A percentile compares a stretch with the other conserved stretches of the same genome.
These are phyloP conservation scores for Drosophila busckii DNA, from an alignment of 1,140 invertebrate genomes.

Conservation along the genomic window DNA sequence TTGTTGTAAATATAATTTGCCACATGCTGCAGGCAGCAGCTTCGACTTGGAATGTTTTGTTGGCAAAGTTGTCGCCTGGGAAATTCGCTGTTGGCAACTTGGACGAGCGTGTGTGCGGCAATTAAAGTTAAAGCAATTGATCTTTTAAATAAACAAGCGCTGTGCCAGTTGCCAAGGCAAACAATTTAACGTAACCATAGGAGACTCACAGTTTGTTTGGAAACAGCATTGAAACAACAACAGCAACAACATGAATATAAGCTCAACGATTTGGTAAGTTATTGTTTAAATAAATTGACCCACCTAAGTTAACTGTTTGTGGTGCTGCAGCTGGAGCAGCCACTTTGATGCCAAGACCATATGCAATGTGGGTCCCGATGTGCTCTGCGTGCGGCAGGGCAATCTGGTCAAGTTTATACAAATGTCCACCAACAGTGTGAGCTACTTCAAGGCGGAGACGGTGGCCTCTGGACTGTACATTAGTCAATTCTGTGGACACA, in stretches of 20 bases:
- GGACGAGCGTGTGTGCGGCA: background rate
- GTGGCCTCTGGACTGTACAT: constrained; percentile 42
- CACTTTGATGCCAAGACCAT: constrained; percentile 28
- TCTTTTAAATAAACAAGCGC: background rate
- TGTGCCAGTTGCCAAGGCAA: constrained; percentile 10
- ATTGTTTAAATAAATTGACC: too few relatives aligned
- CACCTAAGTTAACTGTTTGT: background rate
- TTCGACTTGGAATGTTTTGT: constrained; percentile 19
- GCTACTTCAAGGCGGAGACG: constrained; percentile 57
- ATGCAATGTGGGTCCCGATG: constrained; percentile 58
- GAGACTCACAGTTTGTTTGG: constrained; percentile 30
- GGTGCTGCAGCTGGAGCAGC: constrained; percentile 45
- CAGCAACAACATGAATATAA: constrained; percentile 51
- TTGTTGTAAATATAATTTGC: constrained; percentile 45
- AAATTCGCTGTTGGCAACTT: constrained; percentile 26
- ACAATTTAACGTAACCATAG: constrained; percentile 9
- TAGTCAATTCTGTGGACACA: constrained; percentile 42
- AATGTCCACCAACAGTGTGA: constrained; percentile 30
- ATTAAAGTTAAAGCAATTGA: background rate
- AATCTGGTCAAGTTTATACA: constrained; percentile 52
- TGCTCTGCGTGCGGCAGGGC: constrained; percentile 39
- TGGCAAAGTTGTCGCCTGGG: constrained; percentile 42
- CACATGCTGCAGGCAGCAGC: constrained; percentile 5
- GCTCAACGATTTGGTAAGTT: constrained; percentile 42
- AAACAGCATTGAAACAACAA: background rate